Percentiles rank a stretch among this genome's conserved stretches.
Evolutionary conservation across 2,113 vertebrate genomes (phyloP).

Genomic region (Brachypteracias leptosomus): DNA sequence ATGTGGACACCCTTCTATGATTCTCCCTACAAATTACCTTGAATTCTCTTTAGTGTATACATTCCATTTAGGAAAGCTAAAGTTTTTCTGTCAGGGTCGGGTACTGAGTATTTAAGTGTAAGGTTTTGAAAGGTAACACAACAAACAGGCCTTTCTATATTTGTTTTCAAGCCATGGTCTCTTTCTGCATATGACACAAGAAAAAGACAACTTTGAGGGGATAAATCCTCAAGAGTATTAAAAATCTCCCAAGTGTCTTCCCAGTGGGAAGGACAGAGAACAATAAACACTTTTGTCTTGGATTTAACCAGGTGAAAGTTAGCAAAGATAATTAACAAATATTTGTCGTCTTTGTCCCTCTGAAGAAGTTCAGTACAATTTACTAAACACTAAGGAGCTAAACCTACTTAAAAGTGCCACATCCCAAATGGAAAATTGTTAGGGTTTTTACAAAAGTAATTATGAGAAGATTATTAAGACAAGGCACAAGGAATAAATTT

Average conservation of each 20-base stretch:
- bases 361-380: neutral
- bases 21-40: neutral
- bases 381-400: neutral
- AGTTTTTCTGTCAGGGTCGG: neutral
- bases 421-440: neutral
- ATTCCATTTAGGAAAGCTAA: slow-evolving; percentile 11
- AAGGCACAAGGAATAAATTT: neutral
- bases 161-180: neutral
- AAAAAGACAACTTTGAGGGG: slow-evolving; percentile 2
- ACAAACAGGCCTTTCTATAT: neutral
- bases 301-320: neutral
- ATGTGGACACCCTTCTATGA: neutral
- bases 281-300: neutral
- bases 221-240: neutral
- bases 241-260: neutral
- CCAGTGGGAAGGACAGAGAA: neutral
- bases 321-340: neutral
- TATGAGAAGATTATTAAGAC: neutral
- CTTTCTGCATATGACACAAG: neutral
- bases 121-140: slow-evolving; percentile 12
- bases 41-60: neutral
- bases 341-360: neutral
- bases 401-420: neutral
- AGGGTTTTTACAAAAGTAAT: neutral
- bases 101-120: slow-evolving; percentile 6